A percentile compares a stretch with the other conserved stretches of the same genome.
phyloP scores from a whole-genome alignment of 2,888 invertebrate genomes.

The Heliconius aoede region DNA sequence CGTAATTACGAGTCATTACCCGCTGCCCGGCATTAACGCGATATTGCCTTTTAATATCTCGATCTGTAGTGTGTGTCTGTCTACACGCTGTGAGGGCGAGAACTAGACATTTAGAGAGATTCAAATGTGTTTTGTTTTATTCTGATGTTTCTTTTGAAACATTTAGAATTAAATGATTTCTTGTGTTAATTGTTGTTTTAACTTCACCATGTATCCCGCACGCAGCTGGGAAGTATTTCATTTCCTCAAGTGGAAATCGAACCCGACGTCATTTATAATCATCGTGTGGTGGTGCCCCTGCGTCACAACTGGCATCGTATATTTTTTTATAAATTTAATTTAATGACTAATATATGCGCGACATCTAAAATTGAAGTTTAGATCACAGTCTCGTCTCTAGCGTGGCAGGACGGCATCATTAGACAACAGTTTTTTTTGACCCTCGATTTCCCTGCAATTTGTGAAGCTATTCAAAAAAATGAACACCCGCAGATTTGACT shows the following conservation, averaged over 20 bases:
- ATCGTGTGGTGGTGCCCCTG: no score
- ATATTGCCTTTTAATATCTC: slow-evolving; percentile 76
- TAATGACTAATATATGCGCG: no score
- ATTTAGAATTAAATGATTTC: background rate
- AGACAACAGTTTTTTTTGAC: background rate
- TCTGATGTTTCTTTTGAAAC: background rate
- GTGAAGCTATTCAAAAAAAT: background rate
- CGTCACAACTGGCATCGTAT: no score
- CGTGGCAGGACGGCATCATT: background rate
- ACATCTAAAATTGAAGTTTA: background rate
- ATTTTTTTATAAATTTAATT: no score
- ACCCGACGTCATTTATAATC: no score
- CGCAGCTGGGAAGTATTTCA: no score
- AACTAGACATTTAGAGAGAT: background rate
- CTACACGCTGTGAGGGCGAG: background rate
- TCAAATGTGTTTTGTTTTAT: background rate
- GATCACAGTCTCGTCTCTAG: background rate
- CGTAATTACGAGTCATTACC: slow-evolving; percentile 81
- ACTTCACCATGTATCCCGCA: no score
- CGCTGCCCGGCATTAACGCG: slow-evolving; percentile 66
- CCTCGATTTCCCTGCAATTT: background rate
- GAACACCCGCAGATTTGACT: background rate
- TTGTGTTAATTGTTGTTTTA: background rate
- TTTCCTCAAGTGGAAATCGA: no score
- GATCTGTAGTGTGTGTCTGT: slow-evolving; percentile 41